Conservation (phyloP, 2,888 invertebrate species). For the Sphaerophoria rueppellii region DNA sequence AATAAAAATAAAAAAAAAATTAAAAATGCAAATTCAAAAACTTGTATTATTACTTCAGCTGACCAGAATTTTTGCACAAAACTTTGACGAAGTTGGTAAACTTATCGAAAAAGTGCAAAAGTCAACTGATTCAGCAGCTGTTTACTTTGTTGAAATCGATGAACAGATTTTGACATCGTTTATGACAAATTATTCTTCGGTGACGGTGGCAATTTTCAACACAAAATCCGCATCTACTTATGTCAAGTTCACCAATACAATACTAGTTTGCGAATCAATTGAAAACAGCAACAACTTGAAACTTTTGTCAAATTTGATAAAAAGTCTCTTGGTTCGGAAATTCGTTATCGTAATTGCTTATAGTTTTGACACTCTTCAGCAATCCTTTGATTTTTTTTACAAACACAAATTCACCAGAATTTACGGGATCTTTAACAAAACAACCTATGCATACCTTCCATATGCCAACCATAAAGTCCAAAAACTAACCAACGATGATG, state of each 20-base stretch:
- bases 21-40: too few species aligned
- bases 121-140: too few species aligned
- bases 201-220: not conserved
- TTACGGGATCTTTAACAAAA: constrained; percentile 1
- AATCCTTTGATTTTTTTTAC: constrained; percentile 7
- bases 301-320: not conserved
- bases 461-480: constrained; percentile 32
- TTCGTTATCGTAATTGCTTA: constrained; percentile 10
- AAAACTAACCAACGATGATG: not conserved
- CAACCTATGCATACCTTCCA: constrained; percentile 17
- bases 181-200: not conserved
- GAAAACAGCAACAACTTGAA: not conserved
- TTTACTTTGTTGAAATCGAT: too few species aligned
- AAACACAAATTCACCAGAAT: constrained; percentile 39
- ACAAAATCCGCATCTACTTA: not conserved
- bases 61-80: too few species aligned
- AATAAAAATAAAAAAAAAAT: too few species aligned
- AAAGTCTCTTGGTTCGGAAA: not conserved
- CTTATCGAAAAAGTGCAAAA: too few species aligned
- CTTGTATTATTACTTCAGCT: too few species aligned
- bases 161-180: not conserved
- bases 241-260: not conserved
- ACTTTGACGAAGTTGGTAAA: too few species aligned
- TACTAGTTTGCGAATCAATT: not conserved
- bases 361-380: not conserved